A percentile compares a stretch with the other conserved stretches of the same genome.
These are phyloP conservation scores for Lithodes maja DNA, from an alignment of 2,888 invertebrate species.

Conservation along the genomic window DNA sequence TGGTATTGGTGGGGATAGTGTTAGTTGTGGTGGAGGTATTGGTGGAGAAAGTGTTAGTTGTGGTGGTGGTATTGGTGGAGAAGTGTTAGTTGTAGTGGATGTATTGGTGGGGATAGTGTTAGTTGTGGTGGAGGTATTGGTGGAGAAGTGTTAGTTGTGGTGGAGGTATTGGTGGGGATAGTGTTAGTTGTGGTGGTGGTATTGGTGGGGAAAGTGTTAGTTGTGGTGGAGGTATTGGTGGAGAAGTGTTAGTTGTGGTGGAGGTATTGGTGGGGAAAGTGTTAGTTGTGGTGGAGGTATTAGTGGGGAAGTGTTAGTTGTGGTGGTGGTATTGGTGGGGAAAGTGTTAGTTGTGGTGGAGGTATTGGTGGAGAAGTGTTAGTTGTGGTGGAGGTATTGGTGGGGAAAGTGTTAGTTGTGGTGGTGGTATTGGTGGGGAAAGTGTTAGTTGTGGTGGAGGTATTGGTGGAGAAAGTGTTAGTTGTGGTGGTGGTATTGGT, in stretches of 20 bases:
- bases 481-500: not conserved
- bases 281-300: too few species aligned
- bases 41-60: not conserved
- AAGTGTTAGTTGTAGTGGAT: not conserved
- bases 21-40: not conserved
- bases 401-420: too few species aligned
- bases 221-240: not conserved
- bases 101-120: not conserved
- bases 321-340: too few species aligned
- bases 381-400: too few species aligned
- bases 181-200: not conserved
- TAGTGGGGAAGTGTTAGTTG: too few species aligned
- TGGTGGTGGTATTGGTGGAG: not conserved
- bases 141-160: not conserved
- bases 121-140: not conserved
- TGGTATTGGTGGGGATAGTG: not conserved
- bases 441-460: constrained; percentile 12
- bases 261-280: not conserved
- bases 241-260: not conserved
- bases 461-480: not conserved
- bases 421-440: too few species aligned
- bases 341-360: too few species aligned
- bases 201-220: not conserved
- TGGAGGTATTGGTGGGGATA: not conserved
- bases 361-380: too few species aligned